Conservation (phyloP, 2,797 vertebrate species). For the Caiman crocodilus region DNA sequence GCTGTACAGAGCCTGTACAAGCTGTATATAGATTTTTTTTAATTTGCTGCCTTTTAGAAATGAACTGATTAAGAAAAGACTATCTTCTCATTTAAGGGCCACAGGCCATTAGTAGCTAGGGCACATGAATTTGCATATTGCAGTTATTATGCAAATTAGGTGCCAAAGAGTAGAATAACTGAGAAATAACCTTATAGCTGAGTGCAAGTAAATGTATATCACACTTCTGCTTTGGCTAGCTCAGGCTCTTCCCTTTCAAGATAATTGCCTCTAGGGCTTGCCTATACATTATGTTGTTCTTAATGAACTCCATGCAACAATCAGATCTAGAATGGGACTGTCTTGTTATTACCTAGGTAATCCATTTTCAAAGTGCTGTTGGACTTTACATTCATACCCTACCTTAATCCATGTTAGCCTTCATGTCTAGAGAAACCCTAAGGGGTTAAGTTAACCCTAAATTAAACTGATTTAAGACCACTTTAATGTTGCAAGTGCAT, state of each 20-base stretch:
- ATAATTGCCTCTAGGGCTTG: constrained; percentile 34
- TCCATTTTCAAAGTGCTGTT: constrained; percentile 68
- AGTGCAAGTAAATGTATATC: neutral
- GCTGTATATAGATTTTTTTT: neutral
- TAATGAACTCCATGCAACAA: constrained; percentile 60
- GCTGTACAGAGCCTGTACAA: neutral
- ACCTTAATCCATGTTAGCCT: constrained; percentile 66
- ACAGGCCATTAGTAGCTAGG: neutral
- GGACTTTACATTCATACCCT: constrained; percentile 73
- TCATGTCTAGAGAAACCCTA: constrained; percentile 51
- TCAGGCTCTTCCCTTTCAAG: neutral
- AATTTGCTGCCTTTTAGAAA: neutral
- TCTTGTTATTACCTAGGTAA: constrained; percentile 71
- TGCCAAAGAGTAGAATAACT: neutral
- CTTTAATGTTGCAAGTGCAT: constrained; percentile 19
- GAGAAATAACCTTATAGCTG: neutral
- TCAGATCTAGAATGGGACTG: constrained; percentile 66
- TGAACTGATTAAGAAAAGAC: neutral
- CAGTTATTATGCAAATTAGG: neutral
- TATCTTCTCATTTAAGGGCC: constrained; percentile 12
- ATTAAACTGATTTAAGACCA: constrained; percentile 31
- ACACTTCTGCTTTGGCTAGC: rapidly evolving
- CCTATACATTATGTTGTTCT: constrained; percentile 62
- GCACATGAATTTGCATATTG: neutral
- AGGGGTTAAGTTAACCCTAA: no score